Evolutionary conservation across 2,888 invertebrate genomes (phyloP).

Genomic region (Dryadula phaetusa): DNA sequence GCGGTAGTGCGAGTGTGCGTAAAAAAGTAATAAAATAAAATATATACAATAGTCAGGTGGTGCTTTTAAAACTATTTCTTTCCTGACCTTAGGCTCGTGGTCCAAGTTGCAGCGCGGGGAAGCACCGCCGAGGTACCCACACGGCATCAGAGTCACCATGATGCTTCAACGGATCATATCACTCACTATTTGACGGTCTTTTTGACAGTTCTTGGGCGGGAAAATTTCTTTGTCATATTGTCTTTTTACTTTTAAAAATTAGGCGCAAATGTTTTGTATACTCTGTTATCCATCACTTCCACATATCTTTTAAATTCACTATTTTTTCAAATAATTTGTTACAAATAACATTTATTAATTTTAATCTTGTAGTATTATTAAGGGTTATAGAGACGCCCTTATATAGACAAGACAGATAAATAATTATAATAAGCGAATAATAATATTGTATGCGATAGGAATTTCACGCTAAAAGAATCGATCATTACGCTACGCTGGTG

Average conservation of each 20-base stretch:
- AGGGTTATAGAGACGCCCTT: no score
- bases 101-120: slow-evolving; percentile 82
- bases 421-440: slow-evolving; percentile 4
- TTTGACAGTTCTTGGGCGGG: slow-evolving; percentile 72
- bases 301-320: background rate
- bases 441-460: slow-evolving; percentile 45
- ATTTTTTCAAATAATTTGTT: background rate
- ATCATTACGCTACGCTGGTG: slow-evolving; percentile 74
- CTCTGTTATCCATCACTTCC: slow-evolving; percentile 35
- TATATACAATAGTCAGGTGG: slow-evolving; percentile 26
- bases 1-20: slow-evolving; percentile 32
- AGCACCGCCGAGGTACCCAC: slow-evolving; percentile 85
- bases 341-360: no score
- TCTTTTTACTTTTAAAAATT: slow-evolving; percentile 62
- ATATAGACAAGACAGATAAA: no score
- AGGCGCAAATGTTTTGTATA: slow-evolving; percentile 49
- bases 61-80: slow-evolving; percentile 38
- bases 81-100: slow-evolving; percentile 81
- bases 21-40: slow-evolving; percentile 14
- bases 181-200: slow-evolving; percentile 69
- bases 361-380: no score
- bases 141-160: slow-evolving; percentile 88
- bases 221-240: slow-evolving; percentile 73
- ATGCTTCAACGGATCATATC: slow-evolving; percentile 60
- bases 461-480: slow-evolving; percentile 55